These are phyloP conservation scores for Dolichotis patagonum DNA, from an alignment of 2,113 vertebrate species.

Conservation along the genomic window DNA sequence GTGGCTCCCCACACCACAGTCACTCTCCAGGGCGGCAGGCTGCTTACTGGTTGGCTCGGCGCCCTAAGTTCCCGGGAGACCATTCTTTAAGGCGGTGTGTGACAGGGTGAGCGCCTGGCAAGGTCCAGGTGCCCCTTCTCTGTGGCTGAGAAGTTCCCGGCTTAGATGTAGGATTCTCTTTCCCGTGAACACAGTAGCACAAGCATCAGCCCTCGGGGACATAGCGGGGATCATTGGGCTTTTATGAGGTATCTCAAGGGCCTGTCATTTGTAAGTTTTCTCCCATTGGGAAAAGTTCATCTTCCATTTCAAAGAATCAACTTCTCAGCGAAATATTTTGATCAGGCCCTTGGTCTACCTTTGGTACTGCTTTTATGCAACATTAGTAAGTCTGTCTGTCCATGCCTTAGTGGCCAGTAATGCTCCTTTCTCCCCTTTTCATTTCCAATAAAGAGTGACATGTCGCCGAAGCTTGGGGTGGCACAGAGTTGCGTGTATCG, in stretches of 20 bases:
- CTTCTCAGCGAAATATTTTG: background rate
- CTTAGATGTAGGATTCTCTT: background rate
- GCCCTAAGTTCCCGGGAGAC: background rate
- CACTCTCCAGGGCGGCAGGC: too few relatives aligned
- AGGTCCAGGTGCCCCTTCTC: background rate
- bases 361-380: background rate
- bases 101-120: background rate
- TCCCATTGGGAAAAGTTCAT: slow-evolving; percentile 18
- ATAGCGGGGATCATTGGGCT: background rate
- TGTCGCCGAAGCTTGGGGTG: background rate
- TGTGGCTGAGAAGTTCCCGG: background rate
- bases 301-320: background rate
- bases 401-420: background rate
- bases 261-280: slow-evolving; percentile 23
- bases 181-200: background rate
- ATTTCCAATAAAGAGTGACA: background rate
- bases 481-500: background rate
- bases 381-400: background rate
- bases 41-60: too few relatives aligned
- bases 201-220: background rate
- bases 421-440: background rate
- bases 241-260: background rate
- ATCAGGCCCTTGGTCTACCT: background rate
- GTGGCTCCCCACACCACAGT: too few relatives aligned
- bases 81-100: background rate